These are phyloP conservation scores for Eurystomus glaucurus DNA, from an alignment of 2,797 vertebrate species.

Conservation along the genomic window DNA sequence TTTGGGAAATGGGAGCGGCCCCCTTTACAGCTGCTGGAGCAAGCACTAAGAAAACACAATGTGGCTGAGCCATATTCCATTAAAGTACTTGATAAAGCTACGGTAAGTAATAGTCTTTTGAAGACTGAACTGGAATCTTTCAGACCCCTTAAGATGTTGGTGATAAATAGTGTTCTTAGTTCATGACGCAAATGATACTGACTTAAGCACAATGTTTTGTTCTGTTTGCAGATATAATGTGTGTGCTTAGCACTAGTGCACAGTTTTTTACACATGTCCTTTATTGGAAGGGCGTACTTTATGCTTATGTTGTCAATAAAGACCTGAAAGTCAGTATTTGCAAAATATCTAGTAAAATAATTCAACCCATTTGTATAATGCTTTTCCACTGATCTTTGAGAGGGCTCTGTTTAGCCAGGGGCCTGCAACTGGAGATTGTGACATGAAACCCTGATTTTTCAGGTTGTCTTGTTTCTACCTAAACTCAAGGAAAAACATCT, in stretches of 20 bases:
- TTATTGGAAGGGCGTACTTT: background rate
- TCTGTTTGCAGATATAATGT: background rate
- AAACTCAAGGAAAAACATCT: too few relatives aligned
- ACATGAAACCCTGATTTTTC: background rate
- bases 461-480: background rate
- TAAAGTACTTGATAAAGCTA: constrained; percentile 99
- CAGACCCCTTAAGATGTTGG: background rate
- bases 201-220: background rate
- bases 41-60: constrained; percentile 94
- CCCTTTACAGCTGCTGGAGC: constrained; percentile 94
- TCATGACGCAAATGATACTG: background rate
- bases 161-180: background rate
- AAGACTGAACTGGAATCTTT: background rate
- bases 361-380: background rate
- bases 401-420: background rate
- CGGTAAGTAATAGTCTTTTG: constrained; percentile 84
- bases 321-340: background rate
- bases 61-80: constrained; percentile 96
- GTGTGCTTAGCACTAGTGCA: background rate
- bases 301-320: background rate
- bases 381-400: background rate
- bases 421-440: background rate
- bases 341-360: background rate
- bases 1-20: constrained; percentile 98
- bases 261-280: background rate